phyloP scores from a whole-genome alignment of 2,113 vertebrate species.

The Neopipo cinnamomea region DNA sequence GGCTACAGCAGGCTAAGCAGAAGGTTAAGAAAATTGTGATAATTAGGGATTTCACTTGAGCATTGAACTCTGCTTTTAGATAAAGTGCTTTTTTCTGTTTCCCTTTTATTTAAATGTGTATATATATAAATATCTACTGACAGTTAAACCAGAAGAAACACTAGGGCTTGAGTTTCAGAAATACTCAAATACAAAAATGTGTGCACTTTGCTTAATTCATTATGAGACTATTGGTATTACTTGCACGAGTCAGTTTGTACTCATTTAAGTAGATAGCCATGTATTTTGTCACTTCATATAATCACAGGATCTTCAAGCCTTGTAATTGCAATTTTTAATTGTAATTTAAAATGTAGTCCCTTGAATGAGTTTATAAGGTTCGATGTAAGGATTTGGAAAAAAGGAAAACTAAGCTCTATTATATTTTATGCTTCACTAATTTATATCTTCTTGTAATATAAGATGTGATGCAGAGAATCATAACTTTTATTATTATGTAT shows the following conservation, averaged over 20 bases:
- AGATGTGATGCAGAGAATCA: background rate
- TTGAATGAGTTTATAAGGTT: background rate
- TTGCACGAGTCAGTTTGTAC: background rate
- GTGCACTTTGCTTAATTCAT: constrained; percentile 3
- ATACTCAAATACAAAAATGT: background rate
- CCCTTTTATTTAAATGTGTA: constrained; percentile 18
- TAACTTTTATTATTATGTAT: background rate
- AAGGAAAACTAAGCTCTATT: background rate
- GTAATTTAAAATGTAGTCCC: background rate
- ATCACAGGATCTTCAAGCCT: background rate
- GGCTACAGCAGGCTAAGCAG: background rate
- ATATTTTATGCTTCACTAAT: constrained; percentile 34
- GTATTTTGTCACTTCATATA: background rate
- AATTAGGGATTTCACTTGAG: background rate
- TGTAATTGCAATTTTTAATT: background rate
- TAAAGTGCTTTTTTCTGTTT: background rate
- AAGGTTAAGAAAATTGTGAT: background rate
- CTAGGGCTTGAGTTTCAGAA: background rate
- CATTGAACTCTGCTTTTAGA: constrained; percentile 10
- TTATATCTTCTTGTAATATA: background rate
- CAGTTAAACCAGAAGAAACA: constrained; percentile 17
- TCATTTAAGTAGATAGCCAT: background rate
- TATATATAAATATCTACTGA: background rate
- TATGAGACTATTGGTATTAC: background rate
- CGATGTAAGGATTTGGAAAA: background rate